phyloP scores from a whole-genome alignment of 1,140 invertebrate genomes.

The Oryzaephilus surinamensis region DNA sequence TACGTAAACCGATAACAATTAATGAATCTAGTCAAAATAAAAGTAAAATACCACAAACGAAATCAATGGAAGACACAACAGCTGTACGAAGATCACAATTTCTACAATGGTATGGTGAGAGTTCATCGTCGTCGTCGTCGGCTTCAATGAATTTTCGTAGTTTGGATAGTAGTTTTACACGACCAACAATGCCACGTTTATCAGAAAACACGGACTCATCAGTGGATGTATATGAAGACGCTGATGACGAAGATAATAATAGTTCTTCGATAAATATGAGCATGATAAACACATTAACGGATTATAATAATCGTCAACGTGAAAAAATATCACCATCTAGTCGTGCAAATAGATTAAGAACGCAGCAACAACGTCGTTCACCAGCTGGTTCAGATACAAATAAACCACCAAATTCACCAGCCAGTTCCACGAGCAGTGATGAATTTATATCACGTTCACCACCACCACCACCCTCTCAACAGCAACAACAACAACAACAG shows the following conservation, averaged over 20 bases:
- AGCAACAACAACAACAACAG: no score
- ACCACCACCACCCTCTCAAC: conserved; percentile 24
- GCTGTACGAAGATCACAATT: conserved; percentile 40
- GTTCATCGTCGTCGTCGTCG: conserved; percentile 44
- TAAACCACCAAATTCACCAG: conserved; percentile 37
- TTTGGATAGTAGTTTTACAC: conserved; percentile 41
- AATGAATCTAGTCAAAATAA: conserved; percentile 6
- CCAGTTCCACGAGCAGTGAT: conserved; percentile 38
- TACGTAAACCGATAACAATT: no score
- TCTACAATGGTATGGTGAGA: conserved; percentile 41
- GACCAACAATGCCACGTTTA: conserved; percentile 41
- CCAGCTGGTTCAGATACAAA: conserved; percentile 37
- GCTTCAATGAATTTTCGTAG: conserved; percentile 47
- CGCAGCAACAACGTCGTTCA: conserved; percentile 37
- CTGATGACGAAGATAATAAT: conserved; percentile 44
- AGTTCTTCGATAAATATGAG: conserved; percentile 38
- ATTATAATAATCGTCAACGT: conserved; percentile 6
- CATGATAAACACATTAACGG: conserved; percentile 8
- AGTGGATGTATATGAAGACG: conserved; percentile 45
- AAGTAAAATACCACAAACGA: conserved; percentile 39
- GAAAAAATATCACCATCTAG: conserved; percentile 39
- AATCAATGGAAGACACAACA: conserved; percentile 45
- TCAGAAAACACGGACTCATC: conserved; percentile 48
- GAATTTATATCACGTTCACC: conserved; percentile 34
- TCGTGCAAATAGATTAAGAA: conserved; percentile 23